These are phyloP conservation scores for Salvelinus fontinalis DNA, from an alignment of 2,113 vertebrate genomes.

Conservation along the genomic window DNA sequence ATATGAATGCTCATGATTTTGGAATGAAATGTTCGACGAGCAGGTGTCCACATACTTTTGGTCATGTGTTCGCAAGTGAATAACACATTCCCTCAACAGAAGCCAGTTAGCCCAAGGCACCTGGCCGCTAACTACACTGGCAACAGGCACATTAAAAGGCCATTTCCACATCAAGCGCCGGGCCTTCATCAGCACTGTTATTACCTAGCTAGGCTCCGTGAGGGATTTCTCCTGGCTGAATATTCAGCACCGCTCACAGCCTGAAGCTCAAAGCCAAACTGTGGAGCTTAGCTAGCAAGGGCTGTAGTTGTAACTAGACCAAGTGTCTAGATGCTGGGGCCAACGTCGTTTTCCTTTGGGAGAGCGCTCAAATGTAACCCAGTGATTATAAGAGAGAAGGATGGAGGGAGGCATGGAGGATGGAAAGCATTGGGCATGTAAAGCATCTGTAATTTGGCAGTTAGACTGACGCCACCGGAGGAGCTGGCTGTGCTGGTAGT, in stretches of 20 bases:
- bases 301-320: conserved; percentile 14
- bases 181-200: conserved; percentile 29
- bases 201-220: conserved; percentile 5
- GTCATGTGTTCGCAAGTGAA: conserved; percentile 6
- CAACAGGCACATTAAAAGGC: conserved; percentile 38
- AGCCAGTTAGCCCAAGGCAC: conserved; percentile 31
- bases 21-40: too few relatives aligned
- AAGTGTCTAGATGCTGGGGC: neutral
- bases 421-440: conserved; percentile 53
- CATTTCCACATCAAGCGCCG: conserved; percentile 32
- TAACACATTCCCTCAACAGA: conserved; percentile 27
- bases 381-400: conserved; percentile 54
- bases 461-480: conserved; percentile 53
- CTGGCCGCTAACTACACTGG: conserved; percentile 19
- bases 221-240: conserved; percentile 26
- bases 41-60: too few relatives aligned
- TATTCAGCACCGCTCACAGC: conserved; percentile 6
- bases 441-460: conserved; percentile 70
- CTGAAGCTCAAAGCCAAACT: neutral
- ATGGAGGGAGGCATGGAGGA: conserved; percentile 8
- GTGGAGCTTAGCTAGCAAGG: neutral
- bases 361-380: conserved; percentile 35
- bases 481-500: conserved; percentile 31
- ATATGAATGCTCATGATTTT: neutral
- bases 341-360: conserved; percentile 40